Base-by-base conservation (phyloP, 2,888 invertebrate species). In the Hirudinaria manillensis region DNA sequence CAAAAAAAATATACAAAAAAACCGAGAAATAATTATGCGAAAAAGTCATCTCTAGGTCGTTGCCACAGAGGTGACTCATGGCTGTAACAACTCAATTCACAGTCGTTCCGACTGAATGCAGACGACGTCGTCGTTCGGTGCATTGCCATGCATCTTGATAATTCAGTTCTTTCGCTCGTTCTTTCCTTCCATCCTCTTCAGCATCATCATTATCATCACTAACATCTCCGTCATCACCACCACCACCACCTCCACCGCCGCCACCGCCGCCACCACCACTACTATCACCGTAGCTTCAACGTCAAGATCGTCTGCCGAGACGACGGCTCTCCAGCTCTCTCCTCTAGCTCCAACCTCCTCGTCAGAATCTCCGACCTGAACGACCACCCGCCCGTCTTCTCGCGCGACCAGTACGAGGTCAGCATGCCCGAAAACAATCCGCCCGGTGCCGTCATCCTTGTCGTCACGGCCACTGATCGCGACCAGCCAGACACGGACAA, bases 371-470 rank as follows among this genome's bases (percentile, higher is more conserved):
- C 56, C 13, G 76, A 76, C 53, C 21, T 70, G 16, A 76, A 76
- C 65, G 76, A 76, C 65, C 27, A 76, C 21, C n/a, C 76, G 0
- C 76, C 76, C 24, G 29, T 38, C 32, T 76, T 76, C 67, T 34
- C 71, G 24, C 71, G 66, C n/a, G 51, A 70, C 24, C 24, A n/a
- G 45, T 75, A 75, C 67, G 76, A 70, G 4, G 51, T 75, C 53
- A 29, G 27, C 32, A 45, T 76, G 32, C 55, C 75, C 3, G 76
- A 76, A 36, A 56, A 67, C 36, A 53, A 74, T 19, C 51, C 61
- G 3, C 38, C 72, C 13, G 76, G 75, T 10, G 70, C 61, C 0
- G 56, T 38, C 27, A 56, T 76, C 32, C 21, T 70, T 29, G 71
- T 76, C 3, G 71, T 70, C 10, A 29, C 45, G 29, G 76, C 76